phyloP scores from a whole-genome alignment of 2,113 vertebrate genomes.

The Phalacrocorax pelagicus region DNA sequence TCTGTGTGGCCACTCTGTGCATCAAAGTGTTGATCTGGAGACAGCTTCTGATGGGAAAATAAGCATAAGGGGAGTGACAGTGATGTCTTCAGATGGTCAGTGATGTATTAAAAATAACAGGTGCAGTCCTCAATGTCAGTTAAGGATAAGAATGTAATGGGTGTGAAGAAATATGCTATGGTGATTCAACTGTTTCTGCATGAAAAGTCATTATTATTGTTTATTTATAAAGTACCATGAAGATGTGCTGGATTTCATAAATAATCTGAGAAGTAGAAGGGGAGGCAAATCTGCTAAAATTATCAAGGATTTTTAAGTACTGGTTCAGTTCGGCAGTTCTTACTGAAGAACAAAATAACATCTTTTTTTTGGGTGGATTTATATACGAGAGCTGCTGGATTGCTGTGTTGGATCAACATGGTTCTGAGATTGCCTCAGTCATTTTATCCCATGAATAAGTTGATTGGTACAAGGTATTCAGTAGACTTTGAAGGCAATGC shows the following conservation, averaged over 20 bases:
- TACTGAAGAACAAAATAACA: not conserved
- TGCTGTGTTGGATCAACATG: not conserved
- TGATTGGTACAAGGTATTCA: not conserved
- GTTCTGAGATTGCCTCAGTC: not conserved
- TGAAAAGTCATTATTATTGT: not conserved
- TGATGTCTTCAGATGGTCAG: not conserved
- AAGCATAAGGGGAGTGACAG: not conserved
- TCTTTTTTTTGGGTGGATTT: not conserved
- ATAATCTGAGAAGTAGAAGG: not conserved
- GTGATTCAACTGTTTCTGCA: not conserved
- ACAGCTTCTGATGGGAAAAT: not conserved
- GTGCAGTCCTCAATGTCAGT: not conserved
- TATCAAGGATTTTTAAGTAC: not conserved
- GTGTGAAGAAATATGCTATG: not conserved
- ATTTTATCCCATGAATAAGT: not conserved
- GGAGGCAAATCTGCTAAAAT: not conserved
- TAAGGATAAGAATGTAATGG: not conserved
- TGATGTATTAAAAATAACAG: constrained; percentile 2
- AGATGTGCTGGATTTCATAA: not conserved
- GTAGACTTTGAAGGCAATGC: not conserved
- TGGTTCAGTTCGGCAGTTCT: not conserved
- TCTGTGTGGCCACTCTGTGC: not conserved
- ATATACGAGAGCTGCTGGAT: not conserved
- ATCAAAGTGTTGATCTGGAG: not conserved
- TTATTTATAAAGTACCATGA: constrained; percentile 1